phyloP scores from a whole-genome alignment of 2,797 vertebrate genomes.

The Gadopsis bispinosus region DNA sequence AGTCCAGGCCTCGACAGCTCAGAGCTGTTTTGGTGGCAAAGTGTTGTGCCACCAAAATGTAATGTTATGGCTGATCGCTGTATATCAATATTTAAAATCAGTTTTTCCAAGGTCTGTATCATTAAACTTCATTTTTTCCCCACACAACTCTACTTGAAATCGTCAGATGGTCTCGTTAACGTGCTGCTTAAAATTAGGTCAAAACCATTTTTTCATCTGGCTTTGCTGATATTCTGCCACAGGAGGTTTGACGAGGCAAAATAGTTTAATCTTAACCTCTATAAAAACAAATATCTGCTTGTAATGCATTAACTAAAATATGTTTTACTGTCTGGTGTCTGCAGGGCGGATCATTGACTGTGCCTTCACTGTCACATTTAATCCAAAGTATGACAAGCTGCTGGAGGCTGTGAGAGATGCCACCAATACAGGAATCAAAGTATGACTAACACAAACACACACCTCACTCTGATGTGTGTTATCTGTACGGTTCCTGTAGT shows the following conservation, averaged over 20 bases:
- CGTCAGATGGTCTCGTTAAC: not conserved
- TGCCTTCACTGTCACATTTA: constrained; percentile 99
- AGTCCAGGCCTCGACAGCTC: no score
- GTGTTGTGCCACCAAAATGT: no score
- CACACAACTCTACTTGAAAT: not conserved
- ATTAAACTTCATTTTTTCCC: not conserved
- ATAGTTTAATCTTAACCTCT: not conserved
- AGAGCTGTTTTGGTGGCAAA: no score
- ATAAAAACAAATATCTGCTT: not conserved
- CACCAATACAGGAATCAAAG: constrained; percentile 99
- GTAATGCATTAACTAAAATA: not conserved
- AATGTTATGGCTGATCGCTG: no score
- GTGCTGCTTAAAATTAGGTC: not conserved
- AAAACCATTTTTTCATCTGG: not conserved
- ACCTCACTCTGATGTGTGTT: not conserved
- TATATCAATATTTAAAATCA: no score
- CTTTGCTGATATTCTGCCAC: not conserved
- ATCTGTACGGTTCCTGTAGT: not conserved
- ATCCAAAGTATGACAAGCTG: constrained; percentile 98
- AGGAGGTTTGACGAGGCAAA: not conserved
- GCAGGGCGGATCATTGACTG: constrained; percentile 99
- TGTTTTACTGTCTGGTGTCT: not conserved
- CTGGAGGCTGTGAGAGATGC: constrained; percentile 98
- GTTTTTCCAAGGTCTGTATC: no score
- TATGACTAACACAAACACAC: constrained; percentile 60